Evolutionary conservation across 1,140 invertebrate species (phyloP).

Genomic region (Monomorium pharaonis): DNA sequence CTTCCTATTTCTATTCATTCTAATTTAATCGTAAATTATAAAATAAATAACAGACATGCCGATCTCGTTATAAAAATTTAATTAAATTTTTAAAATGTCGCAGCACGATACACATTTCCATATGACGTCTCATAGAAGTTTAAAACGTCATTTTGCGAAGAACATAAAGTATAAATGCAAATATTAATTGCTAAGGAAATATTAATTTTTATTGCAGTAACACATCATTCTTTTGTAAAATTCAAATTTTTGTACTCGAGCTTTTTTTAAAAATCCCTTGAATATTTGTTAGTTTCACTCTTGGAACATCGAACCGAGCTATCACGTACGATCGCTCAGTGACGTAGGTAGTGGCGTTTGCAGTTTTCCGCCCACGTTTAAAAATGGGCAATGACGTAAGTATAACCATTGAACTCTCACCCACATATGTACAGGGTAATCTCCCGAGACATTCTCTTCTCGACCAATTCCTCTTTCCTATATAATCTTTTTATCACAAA

Average conservation of each 20-base stretch:
- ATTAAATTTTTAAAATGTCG: constrained; percentile 1
- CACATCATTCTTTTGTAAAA: background rate
- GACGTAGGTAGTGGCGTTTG: constrained; percentile 25
- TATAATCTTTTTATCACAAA: background rate
- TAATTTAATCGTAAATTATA: background rate
- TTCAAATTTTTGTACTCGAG: background rate
- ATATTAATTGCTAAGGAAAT: background rate
- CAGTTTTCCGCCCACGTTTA: constrained; percentile 11
- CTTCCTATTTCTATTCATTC: background rate
- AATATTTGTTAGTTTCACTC: background rate
- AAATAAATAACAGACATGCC: background rate
- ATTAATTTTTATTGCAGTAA: background rate
- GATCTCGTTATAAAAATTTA: background rate
- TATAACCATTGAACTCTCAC: constrained; percentile 21
- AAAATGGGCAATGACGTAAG: constrained; percentile 31
- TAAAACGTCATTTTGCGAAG: background rate
- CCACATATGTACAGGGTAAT: background rate
- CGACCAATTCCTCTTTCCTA: background rate
- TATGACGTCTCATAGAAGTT: background rate
- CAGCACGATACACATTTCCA: background rate
- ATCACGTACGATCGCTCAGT: background rate
- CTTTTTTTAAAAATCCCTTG: background rate
- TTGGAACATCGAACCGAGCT: background rate
- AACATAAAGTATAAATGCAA: background rate
- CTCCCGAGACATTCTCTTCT: background rate